Conservation (phyloP, 2,113 vertebrate genomes). For the Phyllopteryx taeniolatus region DNA sequence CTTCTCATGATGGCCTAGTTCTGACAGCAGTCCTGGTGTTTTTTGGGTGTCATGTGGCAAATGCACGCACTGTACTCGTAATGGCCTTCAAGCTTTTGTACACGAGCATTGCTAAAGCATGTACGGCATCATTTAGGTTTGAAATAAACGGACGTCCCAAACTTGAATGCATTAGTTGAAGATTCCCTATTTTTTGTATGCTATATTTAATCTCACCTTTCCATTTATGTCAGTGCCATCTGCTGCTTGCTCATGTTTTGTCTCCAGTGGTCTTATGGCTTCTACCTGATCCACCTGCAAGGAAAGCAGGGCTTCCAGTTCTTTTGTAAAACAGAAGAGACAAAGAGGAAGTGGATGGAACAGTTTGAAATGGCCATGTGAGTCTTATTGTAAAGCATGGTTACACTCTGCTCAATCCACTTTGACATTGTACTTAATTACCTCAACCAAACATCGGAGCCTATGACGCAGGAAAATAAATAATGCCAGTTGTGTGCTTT, state of each 20-base stretch:
- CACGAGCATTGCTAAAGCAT: slow-evolving; percentile 44
- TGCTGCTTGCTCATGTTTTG: slow-evolving; percentile 32
- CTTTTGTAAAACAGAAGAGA: slow-evolving; percentile 98
- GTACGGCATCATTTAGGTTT: slow-evolving; percentile 8
- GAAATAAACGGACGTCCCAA: not conserved
- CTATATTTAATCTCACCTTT: not conserved
- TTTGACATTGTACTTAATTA: not conserved
- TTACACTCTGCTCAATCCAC: not conserved
- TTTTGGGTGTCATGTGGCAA: slow-evolving; percentile 34
- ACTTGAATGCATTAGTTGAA: not conserved
- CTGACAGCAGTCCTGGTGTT: slow-evolving; percentile 23
- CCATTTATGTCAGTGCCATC: slow-evolving; percentile 13
- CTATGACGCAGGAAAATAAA: not conserved
- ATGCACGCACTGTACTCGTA: slow-evolving; percentile 28
- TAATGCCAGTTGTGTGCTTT: not conserved
- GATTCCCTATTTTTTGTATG: no score
- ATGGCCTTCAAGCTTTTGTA: slow-evolving; percentile 24
- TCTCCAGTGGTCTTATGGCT: slow-evolving; percentile 94
- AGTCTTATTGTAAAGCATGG: slow-evolving; percentile 40
- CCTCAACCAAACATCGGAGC: not conserved
- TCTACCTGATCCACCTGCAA: slow-evolving; percentile 95
- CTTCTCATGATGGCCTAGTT: slow-evolving; percentile 39
- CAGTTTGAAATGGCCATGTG: slow-evolving; percentile 99
- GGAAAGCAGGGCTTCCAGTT: slow-evolving; percentile 98
- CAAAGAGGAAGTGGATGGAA: slow-evolving; percentile 99